A percentile compares a stretch with the other conserved stretches of the same genome.
Evolutionary conservation across 2,888 invertebrate species (phyloP).

Genomic region (Ophion ventricosus): DNA sequence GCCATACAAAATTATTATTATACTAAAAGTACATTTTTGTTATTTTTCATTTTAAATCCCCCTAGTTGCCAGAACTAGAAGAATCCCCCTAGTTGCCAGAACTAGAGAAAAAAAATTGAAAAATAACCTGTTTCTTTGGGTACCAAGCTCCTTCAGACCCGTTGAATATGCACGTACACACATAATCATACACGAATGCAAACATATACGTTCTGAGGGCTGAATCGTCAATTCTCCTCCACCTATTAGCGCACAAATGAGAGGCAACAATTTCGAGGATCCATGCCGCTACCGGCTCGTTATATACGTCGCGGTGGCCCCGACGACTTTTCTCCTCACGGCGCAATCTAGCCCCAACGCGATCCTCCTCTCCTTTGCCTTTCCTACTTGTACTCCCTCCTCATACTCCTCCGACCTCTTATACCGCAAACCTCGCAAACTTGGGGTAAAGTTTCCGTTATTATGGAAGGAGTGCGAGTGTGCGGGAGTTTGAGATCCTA

Average conservation of each 20-base stretch:
- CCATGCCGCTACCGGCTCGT: background rate
- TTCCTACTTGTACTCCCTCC: constrained; percentile 17
- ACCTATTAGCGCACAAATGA: constrained; percentile 38
- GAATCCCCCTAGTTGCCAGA: background rate
- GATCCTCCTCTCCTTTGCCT: constrained; percentile 37
- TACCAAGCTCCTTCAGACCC: background rate
- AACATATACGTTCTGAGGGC: background rate
- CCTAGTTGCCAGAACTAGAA: background rate
- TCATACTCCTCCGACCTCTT: background rate
- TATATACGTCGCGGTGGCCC: constrained; percentile 6
- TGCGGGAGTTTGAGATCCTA: constrained; percentile 59
- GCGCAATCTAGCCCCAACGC: constrained; percentile 53
- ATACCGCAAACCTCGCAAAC: constrained; percentile 59
- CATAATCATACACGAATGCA: background rate
- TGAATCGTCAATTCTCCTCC: constrained; percentile 24
- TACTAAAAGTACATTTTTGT: background rate
- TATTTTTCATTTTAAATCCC: background rate
- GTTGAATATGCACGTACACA: constrained; percentile 31
- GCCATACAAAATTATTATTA: background rate
- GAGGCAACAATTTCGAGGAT: constrained; percentile 47
- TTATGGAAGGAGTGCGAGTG: constrained; percentile 18
- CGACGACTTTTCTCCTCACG: constrained; percentile 21
- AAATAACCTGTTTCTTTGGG: background rate
- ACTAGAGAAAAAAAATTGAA: background rate
- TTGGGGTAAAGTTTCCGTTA: constrained; percentile 61